Evolutionary conservation across 2,888 invertebrate species (phyloP).

Genomic region (Acleris laterana): DNA sequence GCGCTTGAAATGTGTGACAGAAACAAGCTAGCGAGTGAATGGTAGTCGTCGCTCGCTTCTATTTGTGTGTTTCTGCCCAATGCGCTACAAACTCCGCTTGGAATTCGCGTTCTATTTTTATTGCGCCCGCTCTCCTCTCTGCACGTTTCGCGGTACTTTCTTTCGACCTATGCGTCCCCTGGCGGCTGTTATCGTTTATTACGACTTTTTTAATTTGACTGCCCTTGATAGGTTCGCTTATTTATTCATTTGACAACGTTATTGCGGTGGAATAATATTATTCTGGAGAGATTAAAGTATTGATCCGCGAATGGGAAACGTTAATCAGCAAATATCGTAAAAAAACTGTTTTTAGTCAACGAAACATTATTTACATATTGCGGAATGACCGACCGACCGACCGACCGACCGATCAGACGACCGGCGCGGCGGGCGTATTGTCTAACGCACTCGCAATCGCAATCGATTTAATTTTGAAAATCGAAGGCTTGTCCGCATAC

Average conservation of each 20-base stretch:
- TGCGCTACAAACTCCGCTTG: slow-evolving; percentile 41
- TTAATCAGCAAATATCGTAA: slow-evolving; percentile 1
- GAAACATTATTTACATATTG: too few relatives aligned
- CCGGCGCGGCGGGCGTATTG: too few relatives aligned
- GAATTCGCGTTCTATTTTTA: slow-evolving; percentile 53
- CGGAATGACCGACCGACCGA: too few relatives aligned
- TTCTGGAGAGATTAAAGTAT: slow-evolving; percentile 16
- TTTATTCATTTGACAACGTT: slow-evolving; percentile 29
- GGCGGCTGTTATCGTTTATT: slow-evolving; percentile 53
- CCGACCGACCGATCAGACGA: too few relatives aligned
- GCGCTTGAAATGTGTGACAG: slow-evolving; percentile 5
- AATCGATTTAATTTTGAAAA: too few relatives aligned
- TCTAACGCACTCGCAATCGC: too few relatives aligned
- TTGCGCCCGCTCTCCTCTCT: slow-evolving; percentile 44
- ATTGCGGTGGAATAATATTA: slow-evolving; percentile 22
- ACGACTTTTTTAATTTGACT: slow-evolving; percentile 52
- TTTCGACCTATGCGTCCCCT: slow-evolving; percentile 50
- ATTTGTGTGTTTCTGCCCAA: slow-evolving; percentile 27
- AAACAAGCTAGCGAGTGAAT: slow-evolving; percentile 9
- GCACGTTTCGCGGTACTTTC: slow-evolving; percentile 49
- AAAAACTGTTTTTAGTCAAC: too few relatives aligned
- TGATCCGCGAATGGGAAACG: slow-evolving; percentile 14
- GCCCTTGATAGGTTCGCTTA: slow-evolving; percentile 42
- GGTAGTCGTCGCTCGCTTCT: slow-evolving; percentile 14
- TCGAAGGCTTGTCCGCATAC: too few relatives aligned